Evolutionary conservation across 2,888 invertebrate species (phyloP), one percentile per base, ranked within the genome.

Genomic region (Drosophila anceps): DNA sequence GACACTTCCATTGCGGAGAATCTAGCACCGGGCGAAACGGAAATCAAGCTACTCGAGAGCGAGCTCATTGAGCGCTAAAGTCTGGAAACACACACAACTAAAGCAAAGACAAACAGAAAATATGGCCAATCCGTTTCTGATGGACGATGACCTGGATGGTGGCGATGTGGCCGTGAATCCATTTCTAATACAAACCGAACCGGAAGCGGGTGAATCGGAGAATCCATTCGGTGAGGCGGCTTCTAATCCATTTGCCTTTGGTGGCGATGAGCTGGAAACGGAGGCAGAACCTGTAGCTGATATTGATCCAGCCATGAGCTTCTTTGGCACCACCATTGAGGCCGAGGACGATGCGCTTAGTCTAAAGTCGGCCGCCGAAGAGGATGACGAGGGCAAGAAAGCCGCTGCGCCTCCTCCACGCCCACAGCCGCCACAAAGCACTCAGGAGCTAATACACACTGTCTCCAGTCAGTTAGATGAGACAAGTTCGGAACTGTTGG

Each of bases 391-490:
- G n/a, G 71, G 77, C 2, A 82, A 81, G 37, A 90, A 88, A 41
- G 89, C 84, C 39, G 88, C 69, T 15, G 91, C 91, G 62, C 93
- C 94, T 31, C 94, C 94, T 44, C 94, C 94, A 8, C 93, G 94
- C 39, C 93, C 94, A 15, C 94, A 94, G 43, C 95, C 95, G 18
- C 95, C 95, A 6, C 96, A 97, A 92, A 84, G 86, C 64, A 98
- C 98, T 0, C 97, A 97, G 93, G 97, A 97, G 90, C 93, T 98
- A 27, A 96, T 98, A 54, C 94, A 96, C 79, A 96, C 96, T 37
- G 97, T 98, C 1, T 97, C 98, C 41, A 97, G 97, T 2, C 97
- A 97, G 64, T 95, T 98, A 95, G 97, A 98, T 90, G 96, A 97
- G 57, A 96, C 97, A 0, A 97, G 97, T 82, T 96, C 96, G 5